These are phyloP conservation scores for Chloropsis cyanopogon DNA, from an alignment of 2,113 vertebrate species.

Conservation along the genomic window DNA sequence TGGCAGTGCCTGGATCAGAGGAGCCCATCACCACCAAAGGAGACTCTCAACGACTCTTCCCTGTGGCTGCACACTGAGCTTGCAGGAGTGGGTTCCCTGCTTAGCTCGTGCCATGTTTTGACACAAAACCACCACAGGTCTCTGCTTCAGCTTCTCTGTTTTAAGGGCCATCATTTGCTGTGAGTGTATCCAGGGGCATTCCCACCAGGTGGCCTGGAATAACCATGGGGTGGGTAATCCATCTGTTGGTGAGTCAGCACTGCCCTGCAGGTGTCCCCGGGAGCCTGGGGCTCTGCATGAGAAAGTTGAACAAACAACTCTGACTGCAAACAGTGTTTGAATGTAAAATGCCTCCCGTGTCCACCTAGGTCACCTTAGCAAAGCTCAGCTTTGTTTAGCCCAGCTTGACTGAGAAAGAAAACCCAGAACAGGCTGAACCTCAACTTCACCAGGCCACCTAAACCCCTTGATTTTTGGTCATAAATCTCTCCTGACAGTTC, in stretches of 20 bases:
- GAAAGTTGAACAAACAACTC: not conserved
- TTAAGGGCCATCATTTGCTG: not conserved
- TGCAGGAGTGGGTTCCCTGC: fast-evolving
- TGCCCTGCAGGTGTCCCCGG: not conserved
- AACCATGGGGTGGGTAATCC: not conserved
- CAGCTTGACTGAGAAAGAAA: not conserved
- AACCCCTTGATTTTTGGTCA: not conserved
- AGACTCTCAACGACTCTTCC: not conserved
- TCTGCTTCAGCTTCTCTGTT: not conserved
- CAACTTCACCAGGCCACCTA: not conserved
- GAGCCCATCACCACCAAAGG: not conserved
- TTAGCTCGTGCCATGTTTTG: not conserved
- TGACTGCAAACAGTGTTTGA: not conserved
- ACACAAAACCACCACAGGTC: not conserved
- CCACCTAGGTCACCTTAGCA: not conserved
- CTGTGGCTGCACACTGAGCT: not conserved
- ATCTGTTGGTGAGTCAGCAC: not conserved
- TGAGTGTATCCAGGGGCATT: not conserved
- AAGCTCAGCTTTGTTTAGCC: not conserved
- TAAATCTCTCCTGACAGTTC: not conserved
- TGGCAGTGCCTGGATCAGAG: not conserved
- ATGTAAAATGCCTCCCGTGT: not conserved
- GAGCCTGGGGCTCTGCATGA: fast-evolving
- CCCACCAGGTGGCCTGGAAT: not conserved
- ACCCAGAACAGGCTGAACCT: not conserved